Evolutionary conservation across 2,797 vertebrate species (phyloP).

Genomic region (Triplophysa bombifrons): DNA sequence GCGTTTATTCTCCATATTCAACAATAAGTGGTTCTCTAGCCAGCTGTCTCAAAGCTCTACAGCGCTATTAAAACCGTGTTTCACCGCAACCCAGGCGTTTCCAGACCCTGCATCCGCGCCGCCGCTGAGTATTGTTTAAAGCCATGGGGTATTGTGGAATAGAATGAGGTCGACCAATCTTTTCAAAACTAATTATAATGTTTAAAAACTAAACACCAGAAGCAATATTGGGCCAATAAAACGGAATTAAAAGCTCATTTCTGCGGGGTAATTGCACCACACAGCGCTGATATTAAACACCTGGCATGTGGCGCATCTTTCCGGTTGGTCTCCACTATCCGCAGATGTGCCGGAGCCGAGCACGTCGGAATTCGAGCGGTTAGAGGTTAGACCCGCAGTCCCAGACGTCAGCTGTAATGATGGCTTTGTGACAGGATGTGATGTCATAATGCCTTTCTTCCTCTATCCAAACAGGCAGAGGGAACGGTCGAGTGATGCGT

Average conservation of each 20-base stretch:
- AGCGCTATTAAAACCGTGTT: slow-evolving; percentile 46
- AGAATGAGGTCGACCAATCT: slow-evolving; percentile 61
- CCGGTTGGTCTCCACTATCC: slow-evolving; percentile 29
- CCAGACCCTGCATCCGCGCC: slow-evolving; percentile 43
- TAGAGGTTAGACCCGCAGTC: slow-evolving; percentile 40
- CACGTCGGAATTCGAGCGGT: slow-evolving; percentile 27
- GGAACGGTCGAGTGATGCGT: slow-evolving; percentile 44
- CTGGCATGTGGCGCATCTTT: slow-evolving; percentile 51
- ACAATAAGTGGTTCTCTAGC: slow-evolving; percentile 32
- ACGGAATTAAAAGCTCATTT: slow-evolving; percentile 64
- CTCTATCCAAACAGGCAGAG: slow-evolving; percentile 45
- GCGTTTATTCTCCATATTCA: slow-evolving; percentile 30
- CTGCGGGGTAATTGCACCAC: slow-evolving; percentile 55
- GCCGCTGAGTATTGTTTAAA: slow-evolving; percentile 50
- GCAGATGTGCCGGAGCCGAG: slow-evolving; percentile 48
- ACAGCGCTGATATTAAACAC: slow-evolving; percentile 57
- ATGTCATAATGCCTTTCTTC: slow-evolving; percentile 43
- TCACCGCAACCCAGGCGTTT: slow-evolving; percentile 38
- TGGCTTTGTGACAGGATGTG: slow-evolving; percentile 52
- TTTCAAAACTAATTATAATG: slow-evolving; percentile 63
- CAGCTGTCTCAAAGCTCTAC: slow-evolving; percentile 49
- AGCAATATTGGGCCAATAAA: slow-evolving; percentile 62
- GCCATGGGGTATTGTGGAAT: slow-evolving; percentile 61
- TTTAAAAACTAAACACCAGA: slow-evolving; percentile 60
- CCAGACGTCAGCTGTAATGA: slow-evolving; percentile 50